A percentile compares a stretch with the other conserved stretches of the same genome.
Evolutionary conservation across 2,797 vertebrate species (phyloP).

Genomic region (Danio albolineatus): DNA sequence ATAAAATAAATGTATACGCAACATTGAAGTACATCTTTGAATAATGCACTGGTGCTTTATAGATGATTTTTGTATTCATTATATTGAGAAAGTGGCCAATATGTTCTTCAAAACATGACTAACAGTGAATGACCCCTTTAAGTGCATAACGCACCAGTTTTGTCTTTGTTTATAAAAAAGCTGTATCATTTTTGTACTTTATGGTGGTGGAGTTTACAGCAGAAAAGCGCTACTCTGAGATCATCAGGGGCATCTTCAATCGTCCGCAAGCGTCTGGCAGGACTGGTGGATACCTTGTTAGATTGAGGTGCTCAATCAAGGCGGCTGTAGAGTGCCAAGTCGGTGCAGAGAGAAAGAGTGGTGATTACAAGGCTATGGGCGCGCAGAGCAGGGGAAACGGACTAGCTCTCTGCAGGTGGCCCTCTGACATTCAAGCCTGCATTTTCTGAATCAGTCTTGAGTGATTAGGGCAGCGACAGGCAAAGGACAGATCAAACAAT

Average conservation of each 20-base stretch:
- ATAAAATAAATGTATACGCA: too few species aligned
- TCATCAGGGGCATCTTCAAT: constrained; percentile 91
- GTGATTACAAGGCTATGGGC: constrained; percentile 97
- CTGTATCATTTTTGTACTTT: constrained; percentile 61
- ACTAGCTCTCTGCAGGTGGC: constrained; percentile 96
- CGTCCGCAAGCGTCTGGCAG: constrained; percentile 90
- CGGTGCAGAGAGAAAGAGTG: constrained; percentile 95
- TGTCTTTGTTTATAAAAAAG: constrained; percentile 31
- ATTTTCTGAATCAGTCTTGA: constrained; percentile 99
- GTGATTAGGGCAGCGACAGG: constrained; percentile 97
- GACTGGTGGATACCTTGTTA: constrained; percentile 97
- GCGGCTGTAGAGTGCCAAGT: constrained; percentile 91
- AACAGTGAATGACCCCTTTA: background rate
- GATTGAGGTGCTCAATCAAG: constrained; percentile 99
- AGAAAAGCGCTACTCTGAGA: constrained; percentile 88
- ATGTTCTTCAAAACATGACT: background rate
- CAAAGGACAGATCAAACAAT: constrained; percentile 96
- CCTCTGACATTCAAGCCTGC: constrained; percentile 99
- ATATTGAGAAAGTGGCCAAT: background rate
- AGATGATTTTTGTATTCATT: background rate
- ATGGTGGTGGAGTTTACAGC: constrained; percentile 69
- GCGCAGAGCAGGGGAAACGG: constrained; percentile 92
- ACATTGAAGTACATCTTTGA: background rate
- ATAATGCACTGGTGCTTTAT: background rate
- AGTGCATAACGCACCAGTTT: background rate